These are phyloP conservation scores for Pantherophis guttatus DNA, from an alignment of 2,113 vertebrate species.

Conservation along the genomic window DNA sequence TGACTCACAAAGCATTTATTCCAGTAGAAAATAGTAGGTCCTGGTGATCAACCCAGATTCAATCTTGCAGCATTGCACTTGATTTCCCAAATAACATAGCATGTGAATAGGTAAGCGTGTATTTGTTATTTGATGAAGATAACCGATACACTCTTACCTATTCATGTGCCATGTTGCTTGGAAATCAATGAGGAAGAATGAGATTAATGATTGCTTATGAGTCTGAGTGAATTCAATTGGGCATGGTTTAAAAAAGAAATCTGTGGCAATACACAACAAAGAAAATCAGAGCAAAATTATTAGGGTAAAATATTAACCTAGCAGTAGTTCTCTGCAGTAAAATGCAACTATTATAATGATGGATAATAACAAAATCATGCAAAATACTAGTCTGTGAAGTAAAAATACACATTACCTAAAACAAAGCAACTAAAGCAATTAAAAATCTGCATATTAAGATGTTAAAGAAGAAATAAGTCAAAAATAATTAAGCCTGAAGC, in stretches of 20 bases:
- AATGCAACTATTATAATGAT: background rate
- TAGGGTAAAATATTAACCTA: background rate
- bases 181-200: background rate
- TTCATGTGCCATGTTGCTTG: background rate
- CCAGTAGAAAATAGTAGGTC: background rate
- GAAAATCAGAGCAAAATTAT: background rate
- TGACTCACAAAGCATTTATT: background rate
- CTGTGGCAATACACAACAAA: background rate
- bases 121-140: background rate
- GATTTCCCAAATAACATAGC: background rate
- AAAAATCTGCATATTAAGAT: background rate
- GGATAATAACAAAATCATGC: background rate
- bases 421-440: background rate
- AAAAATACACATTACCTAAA: background rate
- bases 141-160: background rate
- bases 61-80: background rate
- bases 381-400: background rate
- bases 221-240: background rate
- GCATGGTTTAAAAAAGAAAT: background rate
- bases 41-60: background rate
- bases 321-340: background rate
- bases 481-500: background rate
- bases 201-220: background rate
- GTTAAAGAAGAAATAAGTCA: background rate
- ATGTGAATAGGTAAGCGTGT: background rate